These are phyloP conservation scores for Helicolenus hilgendorfi DNA, from an alignment of 2,797 vertebrate genomes.

Conservation along the genomic window DNA sequence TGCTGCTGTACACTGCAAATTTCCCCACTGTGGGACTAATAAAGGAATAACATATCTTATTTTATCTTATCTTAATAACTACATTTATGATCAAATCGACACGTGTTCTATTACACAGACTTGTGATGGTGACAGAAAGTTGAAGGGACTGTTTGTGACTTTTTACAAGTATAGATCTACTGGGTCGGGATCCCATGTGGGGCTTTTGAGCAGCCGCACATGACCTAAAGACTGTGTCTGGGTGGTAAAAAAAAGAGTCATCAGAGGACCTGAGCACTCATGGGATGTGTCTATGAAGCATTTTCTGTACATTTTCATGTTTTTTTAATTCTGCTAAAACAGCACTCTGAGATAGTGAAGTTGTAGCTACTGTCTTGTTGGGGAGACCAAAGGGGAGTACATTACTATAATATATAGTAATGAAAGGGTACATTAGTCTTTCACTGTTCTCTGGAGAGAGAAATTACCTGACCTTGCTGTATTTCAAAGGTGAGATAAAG, in stretches of 20 bases:
- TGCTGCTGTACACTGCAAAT: no score
- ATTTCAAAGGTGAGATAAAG: conserved; percentile 2
- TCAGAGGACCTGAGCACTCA: not conserved
- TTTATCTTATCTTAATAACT: no score
- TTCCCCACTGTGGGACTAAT: no score
- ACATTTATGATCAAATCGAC: no score
- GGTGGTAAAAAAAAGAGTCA: not conserved
- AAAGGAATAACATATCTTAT: no score
- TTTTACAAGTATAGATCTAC: no score
- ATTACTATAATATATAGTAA: conserved; percentile 40
- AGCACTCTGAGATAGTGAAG: not conserved
- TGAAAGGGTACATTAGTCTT: conserved; percentile 2
- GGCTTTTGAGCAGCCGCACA: not conserved
- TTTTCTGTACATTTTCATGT: not conserved
- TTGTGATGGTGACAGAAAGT: no score
- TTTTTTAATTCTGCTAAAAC: not conserved
- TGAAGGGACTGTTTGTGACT: no score
- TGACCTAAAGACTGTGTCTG: not conserved
- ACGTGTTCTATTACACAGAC: no score
- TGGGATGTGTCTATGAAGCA: not conserved
- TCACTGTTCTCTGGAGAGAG: conserved; percentile 19
- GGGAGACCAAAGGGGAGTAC: not conserved
- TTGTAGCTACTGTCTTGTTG: not conserved
- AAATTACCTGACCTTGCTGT: conserved; percentile 24
- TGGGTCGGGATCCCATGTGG: not conserved